Percentiles rank a stretch among this genome's conserved stretches.
Evolutionary conservation across 2,888 invertebrate genomes (phyloP).

Genomic region (Pollenia labialis): DNA sequence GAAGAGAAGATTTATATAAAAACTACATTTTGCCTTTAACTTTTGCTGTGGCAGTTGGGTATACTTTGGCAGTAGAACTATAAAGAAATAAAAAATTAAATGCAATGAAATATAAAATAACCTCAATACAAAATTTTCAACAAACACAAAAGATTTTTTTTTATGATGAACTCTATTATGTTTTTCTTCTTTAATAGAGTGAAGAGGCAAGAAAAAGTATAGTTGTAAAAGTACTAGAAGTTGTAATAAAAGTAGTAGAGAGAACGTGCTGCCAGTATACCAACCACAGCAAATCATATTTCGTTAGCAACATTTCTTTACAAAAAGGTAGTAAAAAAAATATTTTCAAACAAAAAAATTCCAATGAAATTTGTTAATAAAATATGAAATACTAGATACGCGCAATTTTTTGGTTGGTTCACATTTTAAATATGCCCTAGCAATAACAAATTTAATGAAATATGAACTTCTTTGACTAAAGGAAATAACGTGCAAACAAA

Average conservation of each 20-base stretch:
- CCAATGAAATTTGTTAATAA: not conserved
- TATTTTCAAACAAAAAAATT: constrained; percentile 1
- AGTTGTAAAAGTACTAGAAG: not conserved
- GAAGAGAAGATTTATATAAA: not conserved
- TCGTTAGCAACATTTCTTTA: constrained; percentile 5
- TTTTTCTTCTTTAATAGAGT: constrained; percentile 25
- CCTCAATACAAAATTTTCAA: constrained; percentile 36
- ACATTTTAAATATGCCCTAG: not conserved
- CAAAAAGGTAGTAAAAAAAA: not conserved
- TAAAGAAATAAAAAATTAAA: constrained; percentile 3
- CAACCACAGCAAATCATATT: constrained; percentile 35
- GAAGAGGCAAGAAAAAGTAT: not conserved
- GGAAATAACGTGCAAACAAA: too few species aligned
- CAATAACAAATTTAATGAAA: constrained; percentile 5
- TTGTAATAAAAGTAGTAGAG: not conserved
- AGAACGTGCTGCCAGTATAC: constrained; percentile 36
- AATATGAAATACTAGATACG: not conserved
- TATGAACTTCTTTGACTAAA: not conserved
- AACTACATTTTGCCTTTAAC: not conserved
- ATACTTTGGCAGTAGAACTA: constrained; percentile 20
- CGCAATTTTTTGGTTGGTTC: not conserved
- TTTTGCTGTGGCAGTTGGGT: constrained; percentile 8
- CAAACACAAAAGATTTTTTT: constrained; percentile 26
- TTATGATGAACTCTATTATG: constrained; percentile 27
- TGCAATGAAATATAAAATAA: constrained; percentile 19